Percentiles rank a stretch among this genome's conserved stretches.
Evolutionary conservation across 2,113 vertebrate genomes (phyloP).

Genomic region (Calidris pygmaea): DNA sequence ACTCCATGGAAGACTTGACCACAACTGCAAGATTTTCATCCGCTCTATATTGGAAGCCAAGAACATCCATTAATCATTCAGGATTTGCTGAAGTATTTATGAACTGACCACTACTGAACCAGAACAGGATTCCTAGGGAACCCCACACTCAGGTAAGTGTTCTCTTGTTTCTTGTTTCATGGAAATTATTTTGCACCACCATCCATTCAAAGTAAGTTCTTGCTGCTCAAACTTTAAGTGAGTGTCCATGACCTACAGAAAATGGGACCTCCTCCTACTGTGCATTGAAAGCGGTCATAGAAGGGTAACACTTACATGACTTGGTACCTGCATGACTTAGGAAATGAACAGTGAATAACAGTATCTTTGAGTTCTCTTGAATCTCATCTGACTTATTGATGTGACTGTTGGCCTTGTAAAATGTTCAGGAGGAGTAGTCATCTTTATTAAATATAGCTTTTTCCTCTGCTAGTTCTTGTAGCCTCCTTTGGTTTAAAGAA

Average conservation of each 20-base stretch:
- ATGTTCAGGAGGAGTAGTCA: not conserved
- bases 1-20: not conserved
- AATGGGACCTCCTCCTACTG: not conserved
- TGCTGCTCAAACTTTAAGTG: not conserved
- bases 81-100: not conserved
- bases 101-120: not conserved
- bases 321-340: not conserved
- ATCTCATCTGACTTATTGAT: not conserved
- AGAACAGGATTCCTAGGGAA: not conserved
- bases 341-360: not conserved
- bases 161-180: not conserved
- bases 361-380: not conserved
- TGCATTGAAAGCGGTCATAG: not conserved
- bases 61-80: not conserved
- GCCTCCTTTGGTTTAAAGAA: not conserved
- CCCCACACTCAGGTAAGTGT: not conserved
- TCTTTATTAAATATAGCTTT: not conserved
- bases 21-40: not conserved
- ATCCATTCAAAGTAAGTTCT: not conserved
- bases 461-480: not conserved
- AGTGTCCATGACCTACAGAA: not conserved
- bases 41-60: not conserved
- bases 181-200: not conserved
- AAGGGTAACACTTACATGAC: not conserved
- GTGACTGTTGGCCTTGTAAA: not conserved